Conservation (phyloP, 2,888 invertebrate genomes). For the Ophonus ardosiacus region DNA sequence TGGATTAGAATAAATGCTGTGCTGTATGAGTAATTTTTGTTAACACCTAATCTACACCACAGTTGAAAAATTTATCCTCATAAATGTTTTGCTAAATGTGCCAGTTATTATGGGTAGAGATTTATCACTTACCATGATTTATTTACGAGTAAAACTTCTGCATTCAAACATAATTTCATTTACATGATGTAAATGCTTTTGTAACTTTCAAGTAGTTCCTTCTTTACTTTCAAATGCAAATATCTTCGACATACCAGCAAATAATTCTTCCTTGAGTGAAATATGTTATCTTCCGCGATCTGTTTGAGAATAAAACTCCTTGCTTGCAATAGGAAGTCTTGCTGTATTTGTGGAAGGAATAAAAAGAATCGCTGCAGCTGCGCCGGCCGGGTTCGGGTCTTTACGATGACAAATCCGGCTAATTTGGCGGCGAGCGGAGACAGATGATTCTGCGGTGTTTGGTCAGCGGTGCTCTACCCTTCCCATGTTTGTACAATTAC, state of each 20-base stretch:
- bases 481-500: conserved; percentile 55
- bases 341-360: neutral
- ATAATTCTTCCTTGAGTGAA: neutral
- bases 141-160: too few species aligned
- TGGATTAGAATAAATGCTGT: too few species aligned
- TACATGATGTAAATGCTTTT: too few species aligned
- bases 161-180: too few species aligned
- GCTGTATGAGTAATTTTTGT: too few species aligned
- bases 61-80: too few species aligned
- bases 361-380: conserved; percentile 27
- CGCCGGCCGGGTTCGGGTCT: neutral
- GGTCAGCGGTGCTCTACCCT: conserved; percentile 56
- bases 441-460: conserved; percentile 57
- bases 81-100: too few species aligned
- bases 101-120: too few species aligned
- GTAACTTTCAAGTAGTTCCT: neutral
- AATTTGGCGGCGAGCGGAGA: conserved; percentile 46
- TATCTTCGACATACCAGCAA: neutral
- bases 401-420: conserved; percentile 46
- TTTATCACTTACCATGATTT: too few species aligned
- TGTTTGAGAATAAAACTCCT: too few species aligned
- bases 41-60: too few species aligned
- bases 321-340: neutral
- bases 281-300: neutral
- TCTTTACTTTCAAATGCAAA: neutral